These are phyloP conservation scores for Herminia tarsipennalis DNA, from an alignment of 2,888 invertebrate genomes.

Conservation along the genomic window DNA sequence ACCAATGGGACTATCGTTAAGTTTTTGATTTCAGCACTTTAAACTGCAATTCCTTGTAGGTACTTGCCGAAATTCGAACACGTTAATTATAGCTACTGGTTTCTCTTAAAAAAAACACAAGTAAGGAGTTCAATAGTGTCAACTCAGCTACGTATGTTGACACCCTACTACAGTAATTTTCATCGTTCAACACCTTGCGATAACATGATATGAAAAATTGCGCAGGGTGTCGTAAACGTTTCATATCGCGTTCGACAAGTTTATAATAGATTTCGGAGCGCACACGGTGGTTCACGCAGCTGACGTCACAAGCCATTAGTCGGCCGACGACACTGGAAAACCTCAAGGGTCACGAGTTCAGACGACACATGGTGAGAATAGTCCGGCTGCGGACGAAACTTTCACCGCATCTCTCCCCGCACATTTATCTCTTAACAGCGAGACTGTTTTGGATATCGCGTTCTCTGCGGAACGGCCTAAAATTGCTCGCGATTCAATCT, in stretches of 20 bases:
- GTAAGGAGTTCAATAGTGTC: too few species aligned
- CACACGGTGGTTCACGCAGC: conserved; percentile 47
- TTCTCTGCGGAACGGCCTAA: conserved; percentile 24
- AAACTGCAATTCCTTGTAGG: conserved; percentile 41
- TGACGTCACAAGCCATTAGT: conserved; percentile 72
- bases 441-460: conserved; percentile 55
- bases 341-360: conserved; percentile 74
- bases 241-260: too few species aligned
- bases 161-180: too few species aligned
- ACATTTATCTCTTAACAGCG: conserved; percentile 72
- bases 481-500: conserved; percentile 25
- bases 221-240: too few species aligned
- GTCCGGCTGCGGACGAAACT: conserved; percentile 67
- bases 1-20: conserved; percentile 50
- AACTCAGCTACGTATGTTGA: too few species aligned
- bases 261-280: conserved; percentile 55
- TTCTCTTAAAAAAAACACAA: too few species aligned
- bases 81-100: too few species aligned
- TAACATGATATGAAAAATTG: too few species aligned
- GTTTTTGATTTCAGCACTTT: conserved; percentile 48
- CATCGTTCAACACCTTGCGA: too few species aligned
- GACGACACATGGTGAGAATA: conserved; percentile 73
- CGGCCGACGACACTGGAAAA: conserved; percentile 64
- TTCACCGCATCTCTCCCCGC: conserved; percentile 66
- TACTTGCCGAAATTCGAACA: too few species aligned